phyloP scores from a whole-genome alignment of 2,113 vertebrate species.

The Pandion haliaetus region DNA sequence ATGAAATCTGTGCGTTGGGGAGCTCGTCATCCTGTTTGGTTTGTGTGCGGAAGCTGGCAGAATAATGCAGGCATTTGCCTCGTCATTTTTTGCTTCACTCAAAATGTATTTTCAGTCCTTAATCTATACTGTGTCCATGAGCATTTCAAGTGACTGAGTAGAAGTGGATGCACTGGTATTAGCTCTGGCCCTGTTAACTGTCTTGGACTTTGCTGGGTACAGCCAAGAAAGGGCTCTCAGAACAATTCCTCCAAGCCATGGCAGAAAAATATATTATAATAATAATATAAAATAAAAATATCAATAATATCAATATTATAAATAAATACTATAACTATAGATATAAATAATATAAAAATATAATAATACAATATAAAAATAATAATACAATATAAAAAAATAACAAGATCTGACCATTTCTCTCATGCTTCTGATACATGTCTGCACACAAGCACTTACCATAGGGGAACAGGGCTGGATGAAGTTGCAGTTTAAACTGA shows the following conservation, averaged over 20 bases:
- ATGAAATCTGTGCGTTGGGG: background rate
- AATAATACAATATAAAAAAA: background rate
- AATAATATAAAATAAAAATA: background rate
- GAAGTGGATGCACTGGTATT: background rate
- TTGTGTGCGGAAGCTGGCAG: background rate
- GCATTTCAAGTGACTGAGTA: background rate
- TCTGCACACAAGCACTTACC: background rate
- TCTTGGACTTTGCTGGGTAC: background rate
- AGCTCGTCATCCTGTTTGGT: background rate
- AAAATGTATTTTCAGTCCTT: background rate
- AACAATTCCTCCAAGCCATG: background rate
- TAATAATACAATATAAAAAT: background rate
- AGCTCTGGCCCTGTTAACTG: background rate
- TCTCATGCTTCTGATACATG: background rate
- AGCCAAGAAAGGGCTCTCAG: background rate
- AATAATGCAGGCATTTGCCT: accelerated
- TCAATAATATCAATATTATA: background rate
- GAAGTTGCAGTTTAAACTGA: background rate
- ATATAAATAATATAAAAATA: background rate
- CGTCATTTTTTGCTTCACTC: background rate
- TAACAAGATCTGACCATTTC: background rate
- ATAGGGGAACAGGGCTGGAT: background rate
- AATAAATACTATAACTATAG: background rate
- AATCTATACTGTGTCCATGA: background rate
- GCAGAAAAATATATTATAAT: background rate